Evolutionary conservation across 2,797 vertebrate species (phyloP).

Genomic region (Melopsittacus undulatus): DNA sequence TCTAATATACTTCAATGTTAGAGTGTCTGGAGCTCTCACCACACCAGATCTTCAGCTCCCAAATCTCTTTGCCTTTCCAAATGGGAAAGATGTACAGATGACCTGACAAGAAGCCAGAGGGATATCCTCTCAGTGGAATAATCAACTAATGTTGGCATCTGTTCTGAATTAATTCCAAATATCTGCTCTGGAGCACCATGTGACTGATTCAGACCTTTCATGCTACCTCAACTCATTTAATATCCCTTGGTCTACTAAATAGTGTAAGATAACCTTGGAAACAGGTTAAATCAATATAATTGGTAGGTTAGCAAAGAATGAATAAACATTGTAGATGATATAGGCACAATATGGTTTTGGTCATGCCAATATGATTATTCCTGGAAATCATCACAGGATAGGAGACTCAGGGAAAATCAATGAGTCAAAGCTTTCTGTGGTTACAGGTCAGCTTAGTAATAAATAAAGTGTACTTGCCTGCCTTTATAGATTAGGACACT

Average conservation of each 20-base stretch:
- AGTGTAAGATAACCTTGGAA: not conserved
- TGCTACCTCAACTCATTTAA: not conserved
- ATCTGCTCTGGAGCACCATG: not conserved
- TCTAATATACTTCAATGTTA: rapidly evolving
- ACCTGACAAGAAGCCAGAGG: not conserved
- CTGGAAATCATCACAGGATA: not conserved
- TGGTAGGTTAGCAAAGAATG: not conserved
- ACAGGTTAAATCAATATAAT: not conserved
- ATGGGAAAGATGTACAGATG: not conserved
- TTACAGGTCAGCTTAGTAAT: not conserved
- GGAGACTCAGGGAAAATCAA: not conserved
- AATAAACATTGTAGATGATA: not conserved
- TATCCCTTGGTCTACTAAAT: not conserved
- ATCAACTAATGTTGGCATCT: not conserved
- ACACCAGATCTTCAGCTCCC: not conserved
- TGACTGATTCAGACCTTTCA: not conserved
- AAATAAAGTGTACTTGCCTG: not conserved
- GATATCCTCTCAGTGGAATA: not conserved
- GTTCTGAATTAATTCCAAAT: not conserved
- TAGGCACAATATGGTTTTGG: not conserved
- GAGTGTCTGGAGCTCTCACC: not conserved
- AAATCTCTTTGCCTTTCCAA: not conserved
- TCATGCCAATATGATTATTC: not conserved
- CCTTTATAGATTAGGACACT: not conserved
- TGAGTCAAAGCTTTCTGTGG: not conserved